phyloP scores from a whole-genome alignment of 1,140 invertebrate genomes.

The Drosophila arawakana region DNA sequence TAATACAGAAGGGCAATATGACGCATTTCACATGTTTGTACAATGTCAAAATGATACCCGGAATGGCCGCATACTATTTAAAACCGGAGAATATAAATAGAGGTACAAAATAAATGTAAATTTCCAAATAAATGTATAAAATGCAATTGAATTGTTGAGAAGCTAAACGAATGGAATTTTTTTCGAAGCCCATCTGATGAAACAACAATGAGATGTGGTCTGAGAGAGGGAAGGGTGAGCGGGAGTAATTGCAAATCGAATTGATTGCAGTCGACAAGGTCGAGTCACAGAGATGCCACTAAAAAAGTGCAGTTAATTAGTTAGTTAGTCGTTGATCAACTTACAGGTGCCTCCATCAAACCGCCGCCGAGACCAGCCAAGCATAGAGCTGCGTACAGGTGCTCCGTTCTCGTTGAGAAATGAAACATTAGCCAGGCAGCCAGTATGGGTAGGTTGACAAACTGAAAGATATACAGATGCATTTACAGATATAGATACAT shows the following conservation, averaged over 20 bases:
- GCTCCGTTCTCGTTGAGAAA: conserved; percentile 86
- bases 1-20: neutral
- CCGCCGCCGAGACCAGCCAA: conserved; percentile 90
- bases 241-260: neutral
- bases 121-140: too few relatives aligned
- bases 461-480: conserved; percentile 49
- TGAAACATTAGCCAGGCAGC: conserved; percentile 90
- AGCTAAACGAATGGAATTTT: too few relatives aligned
- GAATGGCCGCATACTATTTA: too few relatives aligned
- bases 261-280: conserved; percentile 29
- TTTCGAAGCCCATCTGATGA: too few relatives aligned
- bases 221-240: neutral
- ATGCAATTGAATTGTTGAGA: too few relatives aligned
- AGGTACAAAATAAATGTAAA: too few relatives aligned
- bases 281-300: conserved; percentile 11
- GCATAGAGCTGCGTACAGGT: conserved; percentile 88
- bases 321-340: conserved; percentile 58
- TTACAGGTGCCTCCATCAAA: conserved; percentile 91
- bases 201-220: neutral
- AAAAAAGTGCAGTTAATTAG: conserved; percentile 21
- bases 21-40: neutral
- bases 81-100: too few relatives aligned
- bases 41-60: neutral
- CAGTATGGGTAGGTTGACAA: conserved; percentile 89
- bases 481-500: neutral